phyloP scores from a whole-genome alignment of 2,797 vertebrate species.

The Selene dorsalis region DNA sequence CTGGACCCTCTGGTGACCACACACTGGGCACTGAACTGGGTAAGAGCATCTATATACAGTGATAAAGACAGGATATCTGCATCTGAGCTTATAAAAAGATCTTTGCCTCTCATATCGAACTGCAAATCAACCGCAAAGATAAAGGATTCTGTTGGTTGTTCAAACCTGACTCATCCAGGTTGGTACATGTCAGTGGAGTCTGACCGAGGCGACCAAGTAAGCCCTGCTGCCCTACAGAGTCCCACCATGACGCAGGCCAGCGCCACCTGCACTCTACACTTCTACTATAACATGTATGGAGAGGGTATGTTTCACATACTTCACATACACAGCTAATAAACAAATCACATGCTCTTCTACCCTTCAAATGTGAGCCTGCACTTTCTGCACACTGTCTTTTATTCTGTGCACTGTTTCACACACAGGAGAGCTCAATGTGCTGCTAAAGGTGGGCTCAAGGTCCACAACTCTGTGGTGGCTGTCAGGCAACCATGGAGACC shows the following conservation, averaged over 20 bases:
- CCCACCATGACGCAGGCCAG: slow-evolving; percentile 78
- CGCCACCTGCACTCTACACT: slow-evolving; percentile 77
- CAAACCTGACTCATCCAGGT: slow-evolving; percentile 66
- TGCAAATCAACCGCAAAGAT: neutral
- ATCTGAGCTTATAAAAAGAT: neutral
- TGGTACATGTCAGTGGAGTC: slow-evolving; percentile 82
- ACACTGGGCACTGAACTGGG: slow-evolving; percentile 79
- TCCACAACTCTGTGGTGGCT: slow-evolving; percentile 78
- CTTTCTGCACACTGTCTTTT: neutral
- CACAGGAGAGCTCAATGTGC: slow-evolving; percentile 70
- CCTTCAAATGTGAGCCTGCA: neutral
- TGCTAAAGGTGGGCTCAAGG: slow-evolving; percentile 68
- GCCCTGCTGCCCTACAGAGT: slow-evolving; percentile 78
- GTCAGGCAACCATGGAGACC: slow-evolving; percentile 70
- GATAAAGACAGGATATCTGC: neutral
- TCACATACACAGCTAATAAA: too few relatives aligned
- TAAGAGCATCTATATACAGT: slow-evolving; percentile 46
- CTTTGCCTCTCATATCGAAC: neutral
- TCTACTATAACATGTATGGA: slow-evolving; percentile 83
- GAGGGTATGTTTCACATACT: slow-evolving; percentile 72
- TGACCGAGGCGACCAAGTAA: slow-evolving; percentile 60
- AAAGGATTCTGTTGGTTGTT: neutral
- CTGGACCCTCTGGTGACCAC: slow-evolving; percentile 80
- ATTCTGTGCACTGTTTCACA: slow-evolving; percentile 58
- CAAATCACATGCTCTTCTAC: neutral